Base-by-base conservation (phyloP, 2,797 vertebrate species). In the Chrysocyon brachyurus region DNA sequence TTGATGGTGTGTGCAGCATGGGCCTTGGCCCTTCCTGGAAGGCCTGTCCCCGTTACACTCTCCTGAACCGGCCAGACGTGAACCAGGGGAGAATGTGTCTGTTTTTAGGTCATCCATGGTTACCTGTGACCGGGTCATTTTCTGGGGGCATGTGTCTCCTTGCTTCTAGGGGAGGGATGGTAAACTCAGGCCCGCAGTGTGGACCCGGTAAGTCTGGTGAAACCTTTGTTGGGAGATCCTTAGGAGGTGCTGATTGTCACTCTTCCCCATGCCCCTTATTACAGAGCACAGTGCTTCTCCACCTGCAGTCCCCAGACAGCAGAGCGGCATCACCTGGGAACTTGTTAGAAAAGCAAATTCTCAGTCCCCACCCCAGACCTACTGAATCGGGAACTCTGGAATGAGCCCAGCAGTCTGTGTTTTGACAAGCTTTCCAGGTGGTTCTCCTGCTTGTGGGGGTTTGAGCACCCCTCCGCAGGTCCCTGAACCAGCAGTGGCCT, bases 21-120 rank as follows among this genome's bases (percentile, higher is more conserved):
- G 52, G 12, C 64, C 26, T 1, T 0, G 0, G 6, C 46, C 4
- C 52, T 14, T 72, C 22, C 17, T 0, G 9, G 36, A 40, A 14
- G 26, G n/a, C 22, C 57, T 81, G 28, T 36, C 64, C 63, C 63
- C 66, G 66, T 19, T 11, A 46, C 54, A 63, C 17, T 22, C 6
- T 26, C 70, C 28, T 1, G 24, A 92, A 28, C n/a, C 15, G 6
- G 33, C 33, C 68, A 0, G 0, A 28, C 2, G 10, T 63, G 36
- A 64, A 24, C 56, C 81, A 4, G 31, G 15, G 54, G 17, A 4
- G 1, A 46, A 7, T 26, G 17, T 61, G 19, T 46, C 79, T 54
- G 15, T 7, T 52, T 12, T 52, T 21, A 33, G 33, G 49, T 28
- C 63, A 72, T 15, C 22, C 21, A 72, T 0, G 4, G 59, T 12